Evolutionary conservation across 2,888 invertebrate genomes (phyloP).

Genomic region (Linyphia triangularis): DNA sequence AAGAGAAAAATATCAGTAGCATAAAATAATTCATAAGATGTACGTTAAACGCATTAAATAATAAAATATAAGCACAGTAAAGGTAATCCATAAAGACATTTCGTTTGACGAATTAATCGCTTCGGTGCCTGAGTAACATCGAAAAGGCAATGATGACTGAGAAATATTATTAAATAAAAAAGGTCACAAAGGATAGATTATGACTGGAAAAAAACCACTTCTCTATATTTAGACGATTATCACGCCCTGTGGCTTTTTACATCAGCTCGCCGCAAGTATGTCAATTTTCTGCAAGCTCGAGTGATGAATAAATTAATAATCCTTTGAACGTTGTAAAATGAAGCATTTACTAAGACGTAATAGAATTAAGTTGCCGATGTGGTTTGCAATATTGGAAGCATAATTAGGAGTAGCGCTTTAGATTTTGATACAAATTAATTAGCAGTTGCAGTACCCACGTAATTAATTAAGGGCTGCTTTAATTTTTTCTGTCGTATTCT

Average conservation of each 20-base stretch:
- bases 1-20: no score
- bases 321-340: slow-evolving; percentile 22
- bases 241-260: slow-evolving; percentile 13
- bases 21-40: no score
- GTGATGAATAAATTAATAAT: slow-evolving; percentile 61
- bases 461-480: slow-evolving; percentile 55
- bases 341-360: slow-evolving; percentile 45
- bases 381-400: slow-evolving; percentile 49
- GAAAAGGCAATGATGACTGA: not conserved
- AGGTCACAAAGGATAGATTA: not conserved
- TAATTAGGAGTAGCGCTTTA: slow-evolving; percentile 49
- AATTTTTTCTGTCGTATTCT: slow-evolving; percentile 16
- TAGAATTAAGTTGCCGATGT: slow-evolving; percentile 55
- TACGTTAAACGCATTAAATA: not conserved
- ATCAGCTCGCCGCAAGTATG: not conserved
- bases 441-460: slow-evolving; percentile 58
- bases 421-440: slow-evolving; percentile 72
- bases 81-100: not conserved
- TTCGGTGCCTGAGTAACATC: not conserved
- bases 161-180: not conserved
- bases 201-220: not conserved
- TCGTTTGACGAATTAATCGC: not conserved
- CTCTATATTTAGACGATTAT: not conserved
- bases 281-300: slow-evolving; percentile 4
- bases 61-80: not conserved